A percentile compares a stretch with the other conserved stretches of the same genome.
These are phyloP conservation scores for Drosophila obscura DNA, from an alignment of 1,140 invertebrate species.

Conservation along the genomic window DNA sequence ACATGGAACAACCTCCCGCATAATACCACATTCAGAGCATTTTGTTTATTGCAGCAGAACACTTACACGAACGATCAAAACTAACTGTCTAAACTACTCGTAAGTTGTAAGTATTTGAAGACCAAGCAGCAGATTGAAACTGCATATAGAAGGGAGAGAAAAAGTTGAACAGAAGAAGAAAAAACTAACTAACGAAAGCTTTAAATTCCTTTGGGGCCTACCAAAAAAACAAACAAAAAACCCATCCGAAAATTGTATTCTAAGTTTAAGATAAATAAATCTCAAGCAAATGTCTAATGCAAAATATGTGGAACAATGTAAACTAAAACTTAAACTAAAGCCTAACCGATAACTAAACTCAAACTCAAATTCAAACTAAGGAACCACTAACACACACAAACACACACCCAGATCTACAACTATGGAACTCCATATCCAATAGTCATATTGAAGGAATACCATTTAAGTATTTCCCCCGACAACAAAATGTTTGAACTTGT, in stretches of 20 bases:
- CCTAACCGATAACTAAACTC: constrained; percentile 11
- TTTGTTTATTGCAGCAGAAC: constrained; percentile 2
- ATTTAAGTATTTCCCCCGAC: not conserved
- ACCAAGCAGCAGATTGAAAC: constrained; percentile 5
- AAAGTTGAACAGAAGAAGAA: constrained; percentile 21
- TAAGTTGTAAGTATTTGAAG: constrained; percentile 35
- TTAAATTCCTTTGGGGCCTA: constrained; percentile 56
- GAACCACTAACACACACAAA: constrained; percentile 14
- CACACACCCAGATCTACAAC: not conserved
- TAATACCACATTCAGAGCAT: not conserved
- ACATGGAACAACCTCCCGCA: not conserved
- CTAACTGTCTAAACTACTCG: not conserved
- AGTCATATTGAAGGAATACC: not conserved
- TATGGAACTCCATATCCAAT: not conserved
- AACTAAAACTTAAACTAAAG: constrained; percentile 29
- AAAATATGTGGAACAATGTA: constrained; percentile 67
- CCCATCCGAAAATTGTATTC: constrained; percentile 60
- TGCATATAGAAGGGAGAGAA: not conserved
- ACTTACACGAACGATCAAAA: not conserved
- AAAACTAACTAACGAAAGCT: constrained; percentile 71
- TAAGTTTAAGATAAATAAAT: constrained; percentile 51
- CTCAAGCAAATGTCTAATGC: constrained; percentile 48
- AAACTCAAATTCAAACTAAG: constrained; percentile 8
- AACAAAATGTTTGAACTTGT: constrained; percentile 39
- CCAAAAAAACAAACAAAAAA: constrained; percentile 29